These are phyloP conservation scores for Netelia virgata DNA, from an alignment of 2,888 invertebrate genomes.

Conservation along the genomic window DNA sequence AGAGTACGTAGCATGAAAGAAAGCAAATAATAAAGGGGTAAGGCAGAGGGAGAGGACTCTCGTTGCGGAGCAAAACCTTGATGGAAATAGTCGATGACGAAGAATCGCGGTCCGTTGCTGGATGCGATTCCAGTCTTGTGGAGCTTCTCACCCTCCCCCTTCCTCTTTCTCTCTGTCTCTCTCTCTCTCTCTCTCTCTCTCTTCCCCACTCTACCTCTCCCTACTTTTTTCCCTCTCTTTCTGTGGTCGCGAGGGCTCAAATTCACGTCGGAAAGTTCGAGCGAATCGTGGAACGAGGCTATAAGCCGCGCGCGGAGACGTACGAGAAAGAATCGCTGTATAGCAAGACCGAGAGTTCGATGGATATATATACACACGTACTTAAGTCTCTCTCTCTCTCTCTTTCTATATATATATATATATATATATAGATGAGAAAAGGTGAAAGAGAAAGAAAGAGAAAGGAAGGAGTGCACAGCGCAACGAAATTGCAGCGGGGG, in stretches of 20 bases:
- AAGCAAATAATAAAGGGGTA: slow-evolving; percentile 43
- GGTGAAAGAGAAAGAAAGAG: slow-evolving; percentile 54
- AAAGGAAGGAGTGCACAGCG: slow-evolving; percentile 60
- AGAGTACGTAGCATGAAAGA: slow-evolving; percentile 16
- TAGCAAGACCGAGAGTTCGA: slow-evolving; percentile 57
- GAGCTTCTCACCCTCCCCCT: slow-evolving; percentile 58
- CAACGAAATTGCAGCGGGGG: slow-evolving; percentile 68
- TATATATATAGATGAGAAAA: slow-evolving; percentile 53
- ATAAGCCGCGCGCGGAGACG: slow-evolving; percentile 55
- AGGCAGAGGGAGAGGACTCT: background rate
- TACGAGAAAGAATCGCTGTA: slow-evolving; percentile 61
- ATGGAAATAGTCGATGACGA: slow-evolving; percentile 58
- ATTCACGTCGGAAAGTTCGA: slow-evolving; percentile 64
- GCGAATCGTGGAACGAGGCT: slow-evolving; percentile 54
- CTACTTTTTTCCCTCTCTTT: slow-evolving; percentile 37
- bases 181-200: background rate
- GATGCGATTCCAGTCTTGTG: slow-evolving; percentile 39
- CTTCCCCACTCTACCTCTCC: slow-evolving; percentile 25
- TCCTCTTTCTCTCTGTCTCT: slow-evolving; percentile 24
- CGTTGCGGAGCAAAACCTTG: slow-evolving; percentile 16
- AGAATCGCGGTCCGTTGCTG: slow-evolving; percentile 52
- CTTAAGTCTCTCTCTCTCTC: no score
- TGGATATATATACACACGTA: slow-evolving; percentile 38
- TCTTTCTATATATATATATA: slow-evolving; percentile 39
- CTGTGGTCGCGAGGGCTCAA: slow-evolving; percentile 41